Base-by-base conservation (phyloP, 2,888 invertebrate genomes). In the Deilephila porcellus region DNA sequence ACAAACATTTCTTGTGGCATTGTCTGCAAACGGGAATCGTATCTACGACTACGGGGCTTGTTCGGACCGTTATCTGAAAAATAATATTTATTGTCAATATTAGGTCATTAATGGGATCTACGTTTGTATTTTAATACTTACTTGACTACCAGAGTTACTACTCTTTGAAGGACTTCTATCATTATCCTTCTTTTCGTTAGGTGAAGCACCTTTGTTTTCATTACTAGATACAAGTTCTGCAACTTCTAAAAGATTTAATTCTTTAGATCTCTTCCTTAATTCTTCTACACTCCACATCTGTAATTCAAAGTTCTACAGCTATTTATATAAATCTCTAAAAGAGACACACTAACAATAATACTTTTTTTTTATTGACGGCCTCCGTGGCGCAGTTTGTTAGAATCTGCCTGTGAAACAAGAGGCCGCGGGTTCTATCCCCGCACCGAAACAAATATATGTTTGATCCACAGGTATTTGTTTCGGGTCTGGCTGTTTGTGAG, bases 121-220 rank as follows among this genome's bases (percentile, higher is more conserved):
- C 6, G 14, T 53, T 4, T 4, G n/a, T 14, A 59, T n/a, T 32
- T 19, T 5, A 70, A 45, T 70, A 87, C 92, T 93, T 91, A 97
- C 97, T 95, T 97, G 97, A 89, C 97, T 97, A 83, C 97, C 97
- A 72, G 97, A 97, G 78, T 97, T 97, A 81, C 97, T 97, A 88
- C 97, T 97, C 85, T 96, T 96, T 76, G 97, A 97, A 76, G 97
- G 97, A 88, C 96, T 96, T 80, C 95, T 95, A 73, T 97, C 96
- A 75, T 95, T 95, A 76, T 96, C 96, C 78, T 94, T 94, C 78
- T 93, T 95, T 74, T 95, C 94, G 64, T 83, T 84, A 17, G 91
- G 84, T 7, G 90, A 86, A 29, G 87, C 82, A 25, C 87, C 86
- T 83, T 91, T 92, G 32, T 83, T 85, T 78, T 92, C 93, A 73